Evolutionary conservation across 2,888 invertebrate genomes (phyloP).

Genomic region (Gastracanthus pulcherrimus): DNA sequence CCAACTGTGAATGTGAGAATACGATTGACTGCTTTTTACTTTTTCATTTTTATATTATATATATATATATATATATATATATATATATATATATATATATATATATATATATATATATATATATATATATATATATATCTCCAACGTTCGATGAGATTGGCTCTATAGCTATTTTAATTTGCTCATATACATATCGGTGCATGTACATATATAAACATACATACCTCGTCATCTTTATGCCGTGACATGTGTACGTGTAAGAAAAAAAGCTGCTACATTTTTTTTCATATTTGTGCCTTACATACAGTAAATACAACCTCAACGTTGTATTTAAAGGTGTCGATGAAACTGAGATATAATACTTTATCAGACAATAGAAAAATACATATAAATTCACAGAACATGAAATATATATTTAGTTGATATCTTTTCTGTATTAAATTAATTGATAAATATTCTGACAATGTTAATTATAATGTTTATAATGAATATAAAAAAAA

Average conservation of each 20-base stretch:
- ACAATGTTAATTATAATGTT: background rate
- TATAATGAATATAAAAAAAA: slow-evolving; percentile 15
- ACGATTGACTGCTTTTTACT: slow-evolving; percentile 51
- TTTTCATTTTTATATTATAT: slow-evolving; percentile 27
- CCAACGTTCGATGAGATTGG: slow-evolving; percentile 35
- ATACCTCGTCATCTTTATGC: slow-evolving; percentile 16
- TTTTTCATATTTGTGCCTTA: slow-evolving; percentile 8
- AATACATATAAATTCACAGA: background rate
- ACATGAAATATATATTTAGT: background rate
- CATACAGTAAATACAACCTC: background rate
- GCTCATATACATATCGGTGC: slow-evolving; percentile 36
- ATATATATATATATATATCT: slow-evolving; percentile 15
- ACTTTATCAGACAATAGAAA: background rate
- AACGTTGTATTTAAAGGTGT: slow-evolving; percentile 1
- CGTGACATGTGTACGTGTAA: slow-evolving; percentile 18
- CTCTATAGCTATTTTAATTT: slow-evolving; percentile 47
- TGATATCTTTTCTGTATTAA: background rate
- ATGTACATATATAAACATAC: slow-evolving; percentile 22
- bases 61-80: no score
- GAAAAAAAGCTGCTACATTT: slow-evolving; percentile 35
- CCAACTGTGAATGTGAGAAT: slow-evolving; percentile 39
- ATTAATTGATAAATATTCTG: slow-evolving; percentile 1
- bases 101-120: no score
- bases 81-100: no score
- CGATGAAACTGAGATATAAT: background rate